phyloP scores from a whole-genome alignment of 2,797 vertebrate species.

The Sebastes taczanowskii region DNA sequence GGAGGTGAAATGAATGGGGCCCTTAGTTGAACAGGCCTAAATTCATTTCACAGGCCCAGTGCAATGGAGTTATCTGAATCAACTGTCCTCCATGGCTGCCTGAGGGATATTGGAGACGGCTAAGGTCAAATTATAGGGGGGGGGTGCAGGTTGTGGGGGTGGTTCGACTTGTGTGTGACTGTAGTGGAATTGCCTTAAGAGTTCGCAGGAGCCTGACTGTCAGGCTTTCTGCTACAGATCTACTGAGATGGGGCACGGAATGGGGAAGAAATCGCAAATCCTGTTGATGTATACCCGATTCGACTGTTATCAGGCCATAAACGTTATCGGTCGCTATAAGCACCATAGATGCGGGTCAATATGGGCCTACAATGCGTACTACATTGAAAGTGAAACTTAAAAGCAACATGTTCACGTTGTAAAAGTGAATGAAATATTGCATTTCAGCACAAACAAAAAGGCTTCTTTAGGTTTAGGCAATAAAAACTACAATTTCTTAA shows the following conservation, averaged over 20 bases:
- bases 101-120: constrained; percentile 71
- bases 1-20: constrained; percentile 70
- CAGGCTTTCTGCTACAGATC: constrained; percentile 6
- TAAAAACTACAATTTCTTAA: no score
- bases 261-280: not conserved
- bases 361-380: no score
- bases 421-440: no score
- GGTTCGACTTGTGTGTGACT: constrained; percentile 60
- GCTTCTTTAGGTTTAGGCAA: no score
- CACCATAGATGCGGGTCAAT: no score
- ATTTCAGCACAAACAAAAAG: no score
- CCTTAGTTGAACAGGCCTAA: constrained; percentile 72
- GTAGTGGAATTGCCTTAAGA: constrained; percentile 49
- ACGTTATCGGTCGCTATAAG: no score
- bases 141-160: not conserved
- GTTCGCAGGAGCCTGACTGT: constrained; percentile 34
- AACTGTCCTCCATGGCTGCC: constrained; percentile 71
- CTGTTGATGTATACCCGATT: not conserved
- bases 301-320: no score
- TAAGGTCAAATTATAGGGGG: constrained; percentile 75
- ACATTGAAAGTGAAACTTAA: no score
- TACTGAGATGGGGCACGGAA: not conserved
- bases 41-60: constrained; percentile 73
- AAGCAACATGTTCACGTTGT: no score
- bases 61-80: constrained; percentile 78